phyloP scores from a whole-genome alignment of 2,113 vertebrate genomes.

The Oceanites oceanicus region DNA sequence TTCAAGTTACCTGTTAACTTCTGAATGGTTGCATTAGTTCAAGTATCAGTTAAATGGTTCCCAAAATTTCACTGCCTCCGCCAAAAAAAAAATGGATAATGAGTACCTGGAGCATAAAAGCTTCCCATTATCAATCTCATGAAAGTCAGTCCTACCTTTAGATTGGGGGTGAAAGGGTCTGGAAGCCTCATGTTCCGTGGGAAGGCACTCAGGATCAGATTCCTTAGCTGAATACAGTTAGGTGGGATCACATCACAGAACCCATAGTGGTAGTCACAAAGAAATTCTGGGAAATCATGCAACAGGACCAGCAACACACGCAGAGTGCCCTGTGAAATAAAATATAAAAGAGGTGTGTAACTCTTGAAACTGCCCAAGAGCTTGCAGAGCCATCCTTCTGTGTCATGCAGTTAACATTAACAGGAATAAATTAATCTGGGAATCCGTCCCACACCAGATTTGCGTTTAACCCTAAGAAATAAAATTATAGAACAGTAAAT shows the following conservation, averaged over 20 bases:
- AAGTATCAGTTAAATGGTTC: neutral
- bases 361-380: neutral
- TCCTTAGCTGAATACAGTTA: conserved; percentile 98
- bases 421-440: neutral
- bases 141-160: conserved; percentile 82
- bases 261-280: conserved; percentile 98
- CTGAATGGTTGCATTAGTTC: neutral
- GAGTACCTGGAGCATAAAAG: neutral
- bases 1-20: neutral
- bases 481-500: neutral
- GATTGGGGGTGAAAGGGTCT: conserved; percentile 97
- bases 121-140: neutral
- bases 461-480: neutral
- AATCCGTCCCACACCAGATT: neutral
- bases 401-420: neutral
- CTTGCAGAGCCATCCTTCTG: neutral
- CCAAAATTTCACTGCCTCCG: neutral
- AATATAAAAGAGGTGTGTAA: neutral
- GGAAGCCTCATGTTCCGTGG: conserved; percentile 99
- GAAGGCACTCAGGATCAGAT: conserved; percentile 99
- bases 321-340: conserved; percentile 86
- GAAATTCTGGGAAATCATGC: conserved; percentile 98
- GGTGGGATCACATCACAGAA: conserved; percentile 99
- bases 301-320: conserved; percentile 95
- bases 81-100: neutral